Conservation (phyloP, 1,140 invertebrate species). For the Cyclina sinensis region DNA sequence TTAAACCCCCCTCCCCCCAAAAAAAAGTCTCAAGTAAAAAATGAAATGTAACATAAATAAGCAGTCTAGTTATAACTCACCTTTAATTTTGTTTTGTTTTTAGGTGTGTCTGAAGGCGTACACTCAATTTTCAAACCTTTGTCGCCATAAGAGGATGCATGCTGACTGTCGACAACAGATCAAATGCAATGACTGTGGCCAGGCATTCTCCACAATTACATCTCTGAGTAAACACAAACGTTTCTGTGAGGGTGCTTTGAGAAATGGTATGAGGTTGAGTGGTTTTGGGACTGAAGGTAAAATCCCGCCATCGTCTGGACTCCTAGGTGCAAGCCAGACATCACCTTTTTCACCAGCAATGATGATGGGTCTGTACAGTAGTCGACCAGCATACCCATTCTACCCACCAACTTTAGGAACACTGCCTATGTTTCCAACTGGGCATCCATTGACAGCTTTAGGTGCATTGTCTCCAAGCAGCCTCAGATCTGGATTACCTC, state of each 20-base stretch:
- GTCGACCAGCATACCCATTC: slow-evolving; percentile 82
- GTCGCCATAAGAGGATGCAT: slow-evolving; percentile 99
- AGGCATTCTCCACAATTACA: slow-evolving; percentile 95
- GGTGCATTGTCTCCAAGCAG: slow-evolving; percentile 70
- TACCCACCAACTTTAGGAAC: slow-evolving; percentile 76
- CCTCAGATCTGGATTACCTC: slow-evolving; percentile 58
- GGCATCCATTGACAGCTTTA: slow-evolving; percentile 68
- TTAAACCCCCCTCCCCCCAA: too few relatives aligned
- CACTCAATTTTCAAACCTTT: slow-evolving; percentile 99
- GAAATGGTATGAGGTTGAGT: slow-evolving; percentile 73
- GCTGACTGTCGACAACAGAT: slow-evolving; percentile 89
- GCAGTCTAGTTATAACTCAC: too few relatives aligned
- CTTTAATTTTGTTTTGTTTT: slow-evolving; percentile 7
- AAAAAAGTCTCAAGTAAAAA: too few relatives aligned
- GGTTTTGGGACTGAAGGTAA: slow-evolving; percentile 53
- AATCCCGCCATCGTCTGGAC: slow-evolving; percentile 64
- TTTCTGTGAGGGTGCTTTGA: slow-evolving; percentile 88
- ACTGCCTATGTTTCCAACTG: slow-evolving; percentile 56
- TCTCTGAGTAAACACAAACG: slow-evolving; percentile 89
- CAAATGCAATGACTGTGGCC: slow-evolving; percentile 96
- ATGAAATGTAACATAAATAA: too few relatives aligned
- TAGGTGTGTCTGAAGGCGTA: slow-evolving; percentile 93
- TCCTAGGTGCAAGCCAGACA: slow-evolving; percentile 59
- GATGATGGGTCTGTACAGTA: slow-evolving; percentile 81
- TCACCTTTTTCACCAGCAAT: slow-evolving; percentile 74